phyloP scores from a whole-genome alignment of 2,113 vertebrate species.

The Junco hyemalis region DNA sequence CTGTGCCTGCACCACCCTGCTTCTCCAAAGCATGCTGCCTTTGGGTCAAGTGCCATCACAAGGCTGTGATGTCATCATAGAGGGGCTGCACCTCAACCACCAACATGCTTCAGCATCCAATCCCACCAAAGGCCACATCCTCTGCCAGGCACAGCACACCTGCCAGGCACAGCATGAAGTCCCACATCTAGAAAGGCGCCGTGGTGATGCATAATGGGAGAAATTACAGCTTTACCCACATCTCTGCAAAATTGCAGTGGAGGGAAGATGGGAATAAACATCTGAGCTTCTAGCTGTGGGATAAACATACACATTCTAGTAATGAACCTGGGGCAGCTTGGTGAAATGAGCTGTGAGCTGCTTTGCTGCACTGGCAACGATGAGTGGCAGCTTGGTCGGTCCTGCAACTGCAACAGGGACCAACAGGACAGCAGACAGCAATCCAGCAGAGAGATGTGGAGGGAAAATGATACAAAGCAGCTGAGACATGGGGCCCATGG shows the following conservation, averaged over 20 bases:
- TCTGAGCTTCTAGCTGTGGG: not conserved
- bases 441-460: not conserved
- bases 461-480: not conserved
- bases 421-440: accelerated
- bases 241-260: not conserved
- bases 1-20: not conserved
- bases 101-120: not conserved
- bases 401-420: not conserved
- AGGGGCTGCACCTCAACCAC: not conserved
- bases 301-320: not conserved
- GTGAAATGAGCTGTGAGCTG: not conserved
- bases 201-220: accelerated
- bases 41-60: not conserved
- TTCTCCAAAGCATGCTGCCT: not conserved
- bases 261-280: not conserved
- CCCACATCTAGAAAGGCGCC: not conserved
- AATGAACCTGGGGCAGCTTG: not conserved
- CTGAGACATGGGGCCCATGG: not conserved
- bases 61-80: not conserved
- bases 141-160: not conserved
- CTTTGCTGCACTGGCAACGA: not conserved
- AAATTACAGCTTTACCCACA: not conserved
- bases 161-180: not conserved
- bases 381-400: not conserved
- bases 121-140: not conserved